Evolutionary conservation across 2,888 invertebrate species (phyloP).

Genomic region (Hemicrepidius hirtus): DNA sequence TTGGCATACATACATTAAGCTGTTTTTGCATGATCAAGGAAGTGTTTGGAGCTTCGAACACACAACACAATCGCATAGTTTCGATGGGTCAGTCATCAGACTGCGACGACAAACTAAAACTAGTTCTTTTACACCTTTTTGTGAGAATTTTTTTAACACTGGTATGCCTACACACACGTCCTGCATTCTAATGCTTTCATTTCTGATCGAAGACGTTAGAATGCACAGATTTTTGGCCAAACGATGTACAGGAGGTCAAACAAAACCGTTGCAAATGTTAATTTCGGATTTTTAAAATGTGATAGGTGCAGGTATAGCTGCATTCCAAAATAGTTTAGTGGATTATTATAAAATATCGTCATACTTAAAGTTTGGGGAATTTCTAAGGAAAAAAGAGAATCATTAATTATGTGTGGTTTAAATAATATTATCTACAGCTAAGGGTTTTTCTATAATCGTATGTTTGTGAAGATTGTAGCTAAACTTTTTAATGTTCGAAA

Average conservation of each 20-base stretch:
- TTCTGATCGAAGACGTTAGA: background rate
- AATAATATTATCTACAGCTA: too few species aligned
- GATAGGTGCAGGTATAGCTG: too few species aligned
- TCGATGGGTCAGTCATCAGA: constrained; percentile 16
- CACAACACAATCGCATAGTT: constrained; percentile 18
- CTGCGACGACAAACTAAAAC: constrained; percentile 1
- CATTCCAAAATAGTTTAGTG: too few species aligned
- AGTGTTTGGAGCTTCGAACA: constrained; percentile 14
- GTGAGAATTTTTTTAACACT: background rate
- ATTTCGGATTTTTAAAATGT: too few species aligned
- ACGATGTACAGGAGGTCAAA: background rate
- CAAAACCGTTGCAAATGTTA: background rate
- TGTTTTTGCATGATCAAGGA: constrained; percentile 29
- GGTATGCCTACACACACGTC: constrained; percentile 20
- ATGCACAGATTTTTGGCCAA: background rate
- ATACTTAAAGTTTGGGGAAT: too few species aligned
- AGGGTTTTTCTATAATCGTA: too few species aligned
- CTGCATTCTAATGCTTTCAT: constrained; percentile 14
- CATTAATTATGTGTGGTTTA: too few species aligned
- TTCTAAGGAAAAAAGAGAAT: too few species aligned
- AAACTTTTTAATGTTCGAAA: too few species aligned
- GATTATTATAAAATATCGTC: too few species aligned
- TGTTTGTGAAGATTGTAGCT: too few species aligned
- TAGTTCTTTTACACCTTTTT: constrained; percentile 6
- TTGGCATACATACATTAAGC: constrained; percentile 6